These are phyloP conservation scores for Strix aluco DNA, from an alignment of 2,113 vertebrate species.

Conservation along the genomic window DNA sequence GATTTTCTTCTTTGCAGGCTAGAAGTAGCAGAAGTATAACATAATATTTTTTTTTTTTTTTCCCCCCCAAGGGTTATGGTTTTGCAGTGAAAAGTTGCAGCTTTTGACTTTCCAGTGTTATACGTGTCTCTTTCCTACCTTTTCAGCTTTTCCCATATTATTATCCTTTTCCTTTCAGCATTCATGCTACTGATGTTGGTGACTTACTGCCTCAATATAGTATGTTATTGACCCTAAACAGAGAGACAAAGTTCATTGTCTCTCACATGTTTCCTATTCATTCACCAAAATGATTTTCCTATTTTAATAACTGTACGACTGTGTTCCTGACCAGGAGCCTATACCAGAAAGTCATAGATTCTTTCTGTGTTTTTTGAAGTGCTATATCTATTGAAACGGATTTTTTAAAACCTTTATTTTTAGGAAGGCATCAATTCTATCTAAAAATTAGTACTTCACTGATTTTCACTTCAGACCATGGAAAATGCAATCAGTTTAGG, in stretches of 20 bases:
- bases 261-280: neutral
- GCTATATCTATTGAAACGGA: neutral
- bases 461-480: neutral
- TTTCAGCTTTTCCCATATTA: neutral
- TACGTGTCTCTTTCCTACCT: rapidly evolving
- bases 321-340: neutral
- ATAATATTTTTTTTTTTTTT: neutral
- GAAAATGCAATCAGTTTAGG: neutral
- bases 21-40: neutral
- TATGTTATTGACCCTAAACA: neutral
- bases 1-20: neutral
- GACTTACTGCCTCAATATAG: neutral
- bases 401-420: neutral
- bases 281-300: neutral
- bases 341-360: neutral
- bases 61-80: neutral
- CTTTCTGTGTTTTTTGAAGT: neutral
- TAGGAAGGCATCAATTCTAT: neutral
- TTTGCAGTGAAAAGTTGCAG: neutral
- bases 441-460: neutral
- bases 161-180: neutral
- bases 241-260: neutral
- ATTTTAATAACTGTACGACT: neutral
- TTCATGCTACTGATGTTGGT: neutral
- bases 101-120: neutral